A percentile compares a stretch with the other conserved stretches of the same genome.
phyloP scores from a whole-genome alignment of 2,113 vertebrate genomes.

The Centropristis striata region DNA sequence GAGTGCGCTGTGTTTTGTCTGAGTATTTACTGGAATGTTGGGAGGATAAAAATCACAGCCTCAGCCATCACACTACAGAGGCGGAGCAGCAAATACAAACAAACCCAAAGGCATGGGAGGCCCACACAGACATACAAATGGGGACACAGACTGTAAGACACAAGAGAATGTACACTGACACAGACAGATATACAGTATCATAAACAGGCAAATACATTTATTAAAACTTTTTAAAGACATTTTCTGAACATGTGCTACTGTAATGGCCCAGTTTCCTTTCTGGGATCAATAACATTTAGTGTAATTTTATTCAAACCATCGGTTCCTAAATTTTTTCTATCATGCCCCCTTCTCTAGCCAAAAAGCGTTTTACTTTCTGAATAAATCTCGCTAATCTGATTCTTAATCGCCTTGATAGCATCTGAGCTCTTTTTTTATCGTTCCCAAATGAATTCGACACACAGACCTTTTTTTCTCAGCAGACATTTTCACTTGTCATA shows the following conservation, averaged over 20 bases:
- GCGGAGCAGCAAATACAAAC: slow-evolving; percentile 52
- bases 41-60: slow-evolving; percentile 80
- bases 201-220: neutral
- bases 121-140: slow-evolving; percentile 47
- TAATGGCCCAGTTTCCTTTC: neutral
- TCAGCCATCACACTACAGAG: slow-evolving; percentile 55
- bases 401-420: neutral
- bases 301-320: neutral
- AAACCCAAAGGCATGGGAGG: slow-evolving; percentile 40
- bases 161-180: neutral
- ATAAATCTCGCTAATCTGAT: neutral
- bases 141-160: neutral
- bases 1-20: slow-evolving; percentile 71
- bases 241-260: neutral
- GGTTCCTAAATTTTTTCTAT: neutral
- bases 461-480: neutral
- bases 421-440: neutral
- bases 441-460: neutral
- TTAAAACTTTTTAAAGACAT: neutral
- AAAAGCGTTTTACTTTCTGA: neutral
- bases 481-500: neutral
- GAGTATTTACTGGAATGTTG: slow-evolving; percentile 82
- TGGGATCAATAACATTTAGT: neutral
- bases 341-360: neutral
- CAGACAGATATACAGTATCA: neutral